These are phyloP conservation scores for Panulirus ornatus DNA, from an alignment of 1,140 invertebrate species.

Conservation along the genomic window DNA sequence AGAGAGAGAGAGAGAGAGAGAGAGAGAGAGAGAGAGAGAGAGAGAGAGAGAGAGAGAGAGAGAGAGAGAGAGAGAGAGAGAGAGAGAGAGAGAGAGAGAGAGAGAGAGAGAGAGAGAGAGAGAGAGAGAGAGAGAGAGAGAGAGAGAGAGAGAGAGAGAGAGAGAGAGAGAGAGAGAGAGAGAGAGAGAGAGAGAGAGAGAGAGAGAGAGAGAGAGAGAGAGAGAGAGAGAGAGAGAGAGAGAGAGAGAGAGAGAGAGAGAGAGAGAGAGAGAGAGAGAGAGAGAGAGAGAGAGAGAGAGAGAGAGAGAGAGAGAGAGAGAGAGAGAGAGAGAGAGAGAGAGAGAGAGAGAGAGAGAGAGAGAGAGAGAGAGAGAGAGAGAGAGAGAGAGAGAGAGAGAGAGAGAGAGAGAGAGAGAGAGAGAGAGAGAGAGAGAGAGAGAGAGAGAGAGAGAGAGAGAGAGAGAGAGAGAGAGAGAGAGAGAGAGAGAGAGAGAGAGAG, in stretches of 20 bases:
- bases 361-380: background rate
- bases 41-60: too few relatives aligned
- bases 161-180: background rate
- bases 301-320: background rate
- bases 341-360: background rate
- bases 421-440: background rate
- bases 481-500: slow-evolving; percentile 22
- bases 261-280: too few relatives aligned
- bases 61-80: too few relatives aligned
- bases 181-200: background rate
- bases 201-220: background rate
- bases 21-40: background rate
- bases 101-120: background rate
- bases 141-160: background rate
- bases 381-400: background rate
- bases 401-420: background rate
- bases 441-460: slow-evolving; percentile 1
- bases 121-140: background rate
- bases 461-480: background rate
- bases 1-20: background rate
- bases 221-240: too few relatives aligned
- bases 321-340: background rate
- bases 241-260: background rate
- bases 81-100: background rate
- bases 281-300: too few relatives aligned